These are phyloP conservation scores for Coilia nasus DNA, from an alignment of 2,797 vertebrate species.

Conservation along the genomic window DNA sequence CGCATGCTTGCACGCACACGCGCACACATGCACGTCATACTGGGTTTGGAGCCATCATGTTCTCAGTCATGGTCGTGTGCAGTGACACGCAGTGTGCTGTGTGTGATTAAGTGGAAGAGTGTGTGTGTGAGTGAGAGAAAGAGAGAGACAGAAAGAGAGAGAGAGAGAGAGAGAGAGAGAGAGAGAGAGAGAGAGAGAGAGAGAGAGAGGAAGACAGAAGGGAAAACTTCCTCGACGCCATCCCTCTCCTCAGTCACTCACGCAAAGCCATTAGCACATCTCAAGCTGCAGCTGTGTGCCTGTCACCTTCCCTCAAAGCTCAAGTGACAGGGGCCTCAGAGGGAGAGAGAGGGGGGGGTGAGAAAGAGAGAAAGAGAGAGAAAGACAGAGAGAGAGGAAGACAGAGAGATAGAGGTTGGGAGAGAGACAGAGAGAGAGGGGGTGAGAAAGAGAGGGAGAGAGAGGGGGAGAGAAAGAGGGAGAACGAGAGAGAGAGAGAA, in stretches of 20 bases:
- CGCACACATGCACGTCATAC: not conserved
- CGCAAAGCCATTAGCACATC: not conserved
- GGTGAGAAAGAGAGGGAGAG: no score
- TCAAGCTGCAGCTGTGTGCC: constrained; percentile 11
- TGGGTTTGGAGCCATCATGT: not conserved
- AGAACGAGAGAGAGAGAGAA: not conserved
- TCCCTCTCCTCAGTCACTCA: not conserved
- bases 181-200: not conserved
- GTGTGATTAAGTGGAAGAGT: not conserved
- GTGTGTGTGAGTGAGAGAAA: not conserved
- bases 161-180: not conserved
- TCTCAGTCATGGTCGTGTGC: not conserved
- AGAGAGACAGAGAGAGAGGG: no score
- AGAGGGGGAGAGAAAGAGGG: not conserved
- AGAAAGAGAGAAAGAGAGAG: not conserved
- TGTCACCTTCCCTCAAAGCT: constrained; percentile 1
- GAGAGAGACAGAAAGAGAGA: not conserved
- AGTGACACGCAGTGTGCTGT: not conserved
- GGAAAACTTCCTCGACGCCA: not conserved
- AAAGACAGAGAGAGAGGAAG: not conserved
- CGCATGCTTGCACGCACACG: not conserved
- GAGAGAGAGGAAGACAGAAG: not conserved
- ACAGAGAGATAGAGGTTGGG: not conserved
- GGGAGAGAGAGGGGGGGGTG: not conserved
- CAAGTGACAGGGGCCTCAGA: not conserved